Base-by-base conservation (phyloP, 2,113 vertebrate genomes). In the Galemys pyrenaicus region DNA sequence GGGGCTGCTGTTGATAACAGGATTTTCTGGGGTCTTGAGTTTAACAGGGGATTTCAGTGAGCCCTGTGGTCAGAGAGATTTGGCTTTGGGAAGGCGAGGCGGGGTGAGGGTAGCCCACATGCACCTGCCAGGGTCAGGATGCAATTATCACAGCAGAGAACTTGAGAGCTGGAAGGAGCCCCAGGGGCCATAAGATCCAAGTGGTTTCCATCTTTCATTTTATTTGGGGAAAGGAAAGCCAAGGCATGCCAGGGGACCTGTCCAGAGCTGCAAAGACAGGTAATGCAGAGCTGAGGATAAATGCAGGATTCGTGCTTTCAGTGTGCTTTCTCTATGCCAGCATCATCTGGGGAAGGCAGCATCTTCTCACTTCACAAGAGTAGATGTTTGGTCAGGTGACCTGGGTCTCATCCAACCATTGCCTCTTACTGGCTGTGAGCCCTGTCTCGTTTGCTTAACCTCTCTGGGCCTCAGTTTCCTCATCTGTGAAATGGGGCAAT, bases 1-100 rank as follows among this genome's bases (percentile, higher is more conserved):
- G 68, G 79, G 64, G 60, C 60, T 92, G 80, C 51, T 94, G n/a
- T 94, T 94, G 88, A 93, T 82, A 81, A 89, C 9, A 85, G 75
- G 62, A 79, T 87, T 87, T 49, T 7, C n/a, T 39, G 22, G 24
- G 19, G 22, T 60, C 39, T 71, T 12, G 10, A 51, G 6, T 12
- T 95, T 56, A 30, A 35, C 41, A 70, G 88, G 22, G 28, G 74
- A 87, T 46, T 73, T 41, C 28, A 83, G 6, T 67, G 58, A 6
- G 8, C 6, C 56, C 28, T 89, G 60, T 60, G 0, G 79, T 41
- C 0, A 71, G 56, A 56, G 65, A 37, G 12, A 49, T 32, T 84
- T 75, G 44, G 71, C 32, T 24, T 87, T 37, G 28, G 65, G 8
- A 84, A 79, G 71, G 17, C 13, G 4, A n/a, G 58, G 37, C 24